phyloP scores from a whole-genome alignment of 2,888 invertebrate species.

The Sinohyriopsis cumingii region DNA sequence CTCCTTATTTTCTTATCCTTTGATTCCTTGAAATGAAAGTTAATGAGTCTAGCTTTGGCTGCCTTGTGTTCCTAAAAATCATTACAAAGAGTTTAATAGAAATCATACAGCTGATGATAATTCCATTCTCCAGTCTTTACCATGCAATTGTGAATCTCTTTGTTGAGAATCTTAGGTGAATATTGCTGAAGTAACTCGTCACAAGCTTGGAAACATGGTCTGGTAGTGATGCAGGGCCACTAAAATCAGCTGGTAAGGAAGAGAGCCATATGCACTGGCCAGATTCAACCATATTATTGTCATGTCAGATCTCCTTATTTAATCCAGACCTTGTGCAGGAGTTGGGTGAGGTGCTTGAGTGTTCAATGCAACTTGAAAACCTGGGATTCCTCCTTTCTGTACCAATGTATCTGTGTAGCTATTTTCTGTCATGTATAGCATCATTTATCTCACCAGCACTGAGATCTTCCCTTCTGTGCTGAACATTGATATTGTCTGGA shows the following conservation, averaged over 20 bases:
- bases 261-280: slow-evolving; percentile 3
- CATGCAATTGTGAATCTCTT: slow-evolving; percentile 5
- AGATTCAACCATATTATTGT: slow-evolving; percentile 9
- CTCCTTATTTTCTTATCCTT: too few species aligned
- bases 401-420: slow-evolving; percentile 23
- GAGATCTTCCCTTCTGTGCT: slow-evolving; percentile 30
- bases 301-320: slow-evolving; percentile 4
- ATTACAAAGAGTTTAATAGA: slow-evolving; percentile 19
- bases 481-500: slow-evolving; percentile 28
- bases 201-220: slow-evolving; percentile 5
- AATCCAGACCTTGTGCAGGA: slow-evolving; percentile 14
- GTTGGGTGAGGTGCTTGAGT: slow-evolving; percentile 22
- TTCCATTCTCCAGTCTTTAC: slow-evolving; percentile 10
- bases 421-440: slow-evolving; percentile 14
- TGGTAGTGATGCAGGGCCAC: slow-evolving; percentile 5
- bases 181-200: slow-evolving; percentile 5
- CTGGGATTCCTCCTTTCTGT: slow-evolving; percentile 25
- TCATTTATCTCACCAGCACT: slow-evolving; percentile 12
- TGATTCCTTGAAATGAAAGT: too few species aligned
- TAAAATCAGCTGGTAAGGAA: slow-evolving; percentile 3
- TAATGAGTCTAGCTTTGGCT: too few species aligned
- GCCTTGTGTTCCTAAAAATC: slow-evolving; percentile 3
- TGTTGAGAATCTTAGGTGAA: neutral
- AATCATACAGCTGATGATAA: slow-evolving; percentile 18
- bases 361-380: slow-evolving; percentile 23